A percentile compares a stretch with the other conserved stretches of the same genome.
Conservation (phyloP, 1,140 invertebrate genomes). For the Neuroterus valhalla region DNA sequence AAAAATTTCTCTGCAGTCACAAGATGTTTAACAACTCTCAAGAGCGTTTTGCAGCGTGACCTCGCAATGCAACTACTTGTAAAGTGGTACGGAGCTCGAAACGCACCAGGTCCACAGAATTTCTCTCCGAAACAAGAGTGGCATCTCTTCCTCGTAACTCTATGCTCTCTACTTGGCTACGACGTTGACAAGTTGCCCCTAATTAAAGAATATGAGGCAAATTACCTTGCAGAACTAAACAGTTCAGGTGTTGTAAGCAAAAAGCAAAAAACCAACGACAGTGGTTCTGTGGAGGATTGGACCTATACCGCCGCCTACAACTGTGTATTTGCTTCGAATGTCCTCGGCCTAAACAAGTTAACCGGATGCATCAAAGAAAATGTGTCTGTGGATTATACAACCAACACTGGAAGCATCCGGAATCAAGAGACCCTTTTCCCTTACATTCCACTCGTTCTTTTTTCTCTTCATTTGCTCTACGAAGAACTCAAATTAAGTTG, state of each 20-base stretch:
- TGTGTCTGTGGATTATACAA: constrained; percentile 47
- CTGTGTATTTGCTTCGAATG: constrained; percentile 52
- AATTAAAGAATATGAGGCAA: constrained; percentile 70
- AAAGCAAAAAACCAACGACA: constrained; percentile 75
- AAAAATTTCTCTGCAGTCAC: constrained; percentile 72
- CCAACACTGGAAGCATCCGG: constrained; percentile 77
- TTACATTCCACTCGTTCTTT: constrained; percentile 85
- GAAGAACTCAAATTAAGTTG: constrained; percentile 92
- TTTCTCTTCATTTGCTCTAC: constrained; percentile 90
- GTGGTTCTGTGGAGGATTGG: constrained; percentile 86
- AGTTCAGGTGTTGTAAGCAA: constrained; percentile 69
- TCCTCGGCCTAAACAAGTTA: constrained; percentile 57
- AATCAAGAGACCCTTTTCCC: constrained; percentile 82
- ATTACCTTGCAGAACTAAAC: constrained; percentile 60
- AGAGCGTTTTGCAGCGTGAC: constrained; percentile 84
- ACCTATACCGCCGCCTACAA: constrained; percentile 80
- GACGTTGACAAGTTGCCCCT: constrained; percentile 80
- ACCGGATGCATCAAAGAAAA: constrained; percentile 48
- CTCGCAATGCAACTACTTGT: constrained; percentile 85
- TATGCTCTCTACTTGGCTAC: constrained; percentile 84
- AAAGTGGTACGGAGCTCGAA: constrained; percentile 90
- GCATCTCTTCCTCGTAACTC: constrained; percentile 83
- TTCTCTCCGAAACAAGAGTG: constrained; percentile 87
- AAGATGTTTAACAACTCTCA: constrained; percentile 83
- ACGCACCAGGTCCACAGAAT: constrained; percentile 89